These are phyloP conservation scores for Cyprinella venusta DNA, from an alignment of 2,797 vertebrate species.

Conservation along the genomic window DNA sequence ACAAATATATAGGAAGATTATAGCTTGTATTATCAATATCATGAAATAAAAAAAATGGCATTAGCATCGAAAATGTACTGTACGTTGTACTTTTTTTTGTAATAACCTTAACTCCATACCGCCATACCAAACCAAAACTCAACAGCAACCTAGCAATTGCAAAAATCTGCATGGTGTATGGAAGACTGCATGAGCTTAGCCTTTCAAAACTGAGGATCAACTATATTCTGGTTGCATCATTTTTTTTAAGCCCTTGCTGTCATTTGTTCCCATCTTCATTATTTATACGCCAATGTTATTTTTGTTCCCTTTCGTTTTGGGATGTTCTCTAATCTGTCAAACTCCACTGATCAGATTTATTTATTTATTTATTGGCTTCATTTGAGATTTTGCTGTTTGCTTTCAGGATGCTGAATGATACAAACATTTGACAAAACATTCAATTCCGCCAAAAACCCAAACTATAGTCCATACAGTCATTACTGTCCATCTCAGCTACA, in stretches of 20 bases:
- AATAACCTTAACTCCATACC: conserved; percentile 60
- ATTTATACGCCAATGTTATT: conserved; percentile 63
- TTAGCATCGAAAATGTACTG: conserved; percentile 63
- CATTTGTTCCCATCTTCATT: conserved; percentile 71
- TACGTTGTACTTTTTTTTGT: conserved; percentile 59
- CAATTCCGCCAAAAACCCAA: conserved; percentile 8
- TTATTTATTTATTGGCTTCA: conserved; percentile 11
- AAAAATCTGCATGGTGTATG: conserved; percentile 80
- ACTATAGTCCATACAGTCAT: conserved; percentile 14
- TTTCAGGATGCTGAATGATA: conserved; percentile 33
- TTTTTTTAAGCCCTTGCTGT: conserved; percentile 78
- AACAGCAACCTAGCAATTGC: conserved; percentile 73
- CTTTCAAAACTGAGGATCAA: conserved; percentile 76
- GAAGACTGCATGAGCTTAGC: conserved; percentile 84
- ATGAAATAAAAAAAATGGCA: conserved; percentile 70
- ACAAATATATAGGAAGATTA: conserved; percentile 64
- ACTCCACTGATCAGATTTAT: conserved; percentile 32
- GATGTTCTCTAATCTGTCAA: conserved; percentile 49
- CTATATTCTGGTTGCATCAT: conserved; percentile 74
- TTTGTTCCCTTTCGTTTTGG: conserved; percentile 42
- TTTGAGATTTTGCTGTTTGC: conserved; percentile 27
- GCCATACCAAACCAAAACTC: conserved; percentile 67
- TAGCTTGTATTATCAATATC: conserved; percentile 66
- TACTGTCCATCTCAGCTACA: conserved; percentile 30
- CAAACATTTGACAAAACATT: conserved; percentile 10